Conservation (phyloP, 1,140 invertebrate species). For the Cataglyphis hispanica region DNA sequence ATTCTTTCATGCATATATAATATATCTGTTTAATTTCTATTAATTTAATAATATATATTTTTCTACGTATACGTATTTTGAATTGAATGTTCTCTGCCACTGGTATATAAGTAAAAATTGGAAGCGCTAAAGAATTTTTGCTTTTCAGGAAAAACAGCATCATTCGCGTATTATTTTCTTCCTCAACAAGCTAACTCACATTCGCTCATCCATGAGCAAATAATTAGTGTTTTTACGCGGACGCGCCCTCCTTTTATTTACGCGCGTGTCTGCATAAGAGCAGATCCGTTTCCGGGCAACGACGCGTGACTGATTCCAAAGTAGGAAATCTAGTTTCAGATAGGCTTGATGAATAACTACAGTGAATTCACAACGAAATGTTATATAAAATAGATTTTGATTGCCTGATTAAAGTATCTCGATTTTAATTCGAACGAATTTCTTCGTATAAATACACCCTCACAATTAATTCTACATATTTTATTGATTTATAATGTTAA, state of each 20-base stretch:
- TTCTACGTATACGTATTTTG: background rate
- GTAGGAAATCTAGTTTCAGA: slow-evolving; percentile 73
- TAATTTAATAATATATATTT: slow-evolving; percentile 11
- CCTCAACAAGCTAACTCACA: background rate
- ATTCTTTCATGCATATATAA: background rate
- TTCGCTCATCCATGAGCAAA: slow-evolving; percentile 51
- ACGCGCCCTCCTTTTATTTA: slow-evolving; percentile 70
- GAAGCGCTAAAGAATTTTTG: background rate
- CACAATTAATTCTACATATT: background rate
- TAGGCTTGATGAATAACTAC: slow-evolving; percentile 33
- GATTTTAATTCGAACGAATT: background rate
- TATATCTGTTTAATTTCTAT: background rate
- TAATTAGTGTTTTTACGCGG: slow-evolving; percentile 74
- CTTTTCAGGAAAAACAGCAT: background rate
- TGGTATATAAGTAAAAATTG: background rate
- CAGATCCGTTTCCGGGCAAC: slow-evolving; percentile 77
- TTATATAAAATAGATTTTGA: slow-evolving; percentile 18
- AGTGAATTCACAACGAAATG: slow-evolving; percentile 32
- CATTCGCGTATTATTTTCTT: background rate
- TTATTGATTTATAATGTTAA: background rate
- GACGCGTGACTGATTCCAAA: slow-evolving; percentile 74
- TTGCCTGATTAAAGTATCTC: slow-evolving; percentile 22
- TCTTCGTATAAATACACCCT: background rate
- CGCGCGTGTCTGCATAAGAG: slow-evolving; percentile 68
- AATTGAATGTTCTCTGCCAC: background rate